phyloP scores from a whole-genome alignment of 2,797 vertebrate species.

The Labeo calbasu region DNA sequence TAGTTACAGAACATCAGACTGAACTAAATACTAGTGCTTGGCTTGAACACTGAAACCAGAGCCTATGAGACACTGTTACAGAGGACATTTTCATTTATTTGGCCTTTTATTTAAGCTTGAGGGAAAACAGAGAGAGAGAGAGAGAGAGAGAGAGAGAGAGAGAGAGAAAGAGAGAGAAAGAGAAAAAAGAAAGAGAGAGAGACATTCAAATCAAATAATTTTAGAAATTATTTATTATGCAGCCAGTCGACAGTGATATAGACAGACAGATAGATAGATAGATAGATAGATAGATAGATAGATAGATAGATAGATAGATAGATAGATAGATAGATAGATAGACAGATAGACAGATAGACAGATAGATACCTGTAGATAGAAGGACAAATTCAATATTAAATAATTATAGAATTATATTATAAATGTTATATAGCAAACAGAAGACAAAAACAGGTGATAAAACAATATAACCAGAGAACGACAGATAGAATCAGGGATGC shows the following conservation, averaged over 20 bases:
- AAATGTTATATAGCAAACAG: background rate
- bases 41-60: background rate
- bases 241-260: no score
- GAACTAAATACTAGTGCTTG: background rate
- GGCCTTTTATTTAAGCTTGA: background rate
- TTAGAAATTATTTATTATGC: background rate
- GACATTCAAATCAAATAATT: background rate
- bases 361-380: no score
- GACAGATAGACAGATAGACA: background rate
- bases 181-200: no score
- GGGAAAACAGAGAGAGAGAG: background rate
- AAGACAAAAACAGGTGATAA: no score
- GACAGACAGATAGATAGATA: background rate
- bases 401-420: no score
- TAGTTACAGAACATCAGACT: background rate
- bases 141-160: rapidly evolving
- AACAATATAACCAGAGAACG: no score
- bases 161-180: background rate
- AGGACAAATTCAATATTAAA: no score
- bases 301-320: rapidly evolving
- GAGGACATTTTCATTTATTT: background rate
- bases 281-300: background rate
- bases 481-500: no score
- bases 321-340: background rate
- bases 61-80: background rate